Base-by-base conservation (phyloP, 2,888 invertebrate genomes). In the Agrenia bidenticulata region DNA sequence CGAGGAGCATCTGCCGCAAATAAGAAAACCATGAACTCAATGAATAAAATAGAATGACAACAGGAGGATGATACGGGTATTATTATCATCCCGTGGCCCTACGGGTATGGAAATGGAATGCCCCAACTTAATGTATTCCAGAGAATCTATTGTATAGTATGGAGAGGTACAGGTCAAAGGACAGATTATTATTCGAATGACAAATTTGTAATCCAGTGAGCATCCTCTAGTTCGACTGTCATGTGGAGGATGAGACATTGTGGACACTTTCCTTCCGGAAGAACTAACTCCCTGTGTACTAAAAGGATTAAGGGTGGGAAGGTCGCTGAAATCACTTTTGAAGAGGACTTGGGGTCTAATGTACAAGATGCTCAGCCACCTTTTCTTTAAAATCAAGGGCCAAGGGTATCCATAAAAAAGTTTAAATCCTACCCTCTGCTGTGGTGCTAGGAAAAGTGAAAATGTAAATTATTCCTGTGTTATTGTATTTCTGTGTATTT, bases 251-350 rank as follows among this genome's bases (percentile, higher is more conserved):
- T 32, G 19, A 15, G 45, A 7, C 23, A 15, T 51, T 23, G 51
- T 51, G 55, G 55, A 55, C 55, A 55, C 32, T 55, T 55, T 24
- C 5, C 24, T 55, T 32, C n/a, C 55, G 55, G 26, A 13, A 26
- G 55, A 55, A n/a, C 19, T n/a, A 55, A 15, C 55, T 45, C 45
- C 19, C n/a, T 45, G 45, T 45, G n/a, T 45, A 55, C 55, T 27
- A 27, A 55, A 26, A 55, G 55, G 55, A 55, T 55, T 55, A 55
- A n/a, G 55, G 24, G 13, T 24, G 27, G 9, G 26, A 32, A 55
- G 55, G 55, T 55, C 55, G 55, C 55, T 27, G 55, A 26, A 51
- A 27, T 45, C 45, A 45, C 45, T 45, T 45, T 32, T 32, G 32
- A 32, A 32, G 11, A 11, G 32, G 32, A 32, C 32, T 7, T 11